Evolutionary conservation across 2,113 vertebrate genomes (phyloP).

Genomic region (Apteryx mantelli): DNA sequence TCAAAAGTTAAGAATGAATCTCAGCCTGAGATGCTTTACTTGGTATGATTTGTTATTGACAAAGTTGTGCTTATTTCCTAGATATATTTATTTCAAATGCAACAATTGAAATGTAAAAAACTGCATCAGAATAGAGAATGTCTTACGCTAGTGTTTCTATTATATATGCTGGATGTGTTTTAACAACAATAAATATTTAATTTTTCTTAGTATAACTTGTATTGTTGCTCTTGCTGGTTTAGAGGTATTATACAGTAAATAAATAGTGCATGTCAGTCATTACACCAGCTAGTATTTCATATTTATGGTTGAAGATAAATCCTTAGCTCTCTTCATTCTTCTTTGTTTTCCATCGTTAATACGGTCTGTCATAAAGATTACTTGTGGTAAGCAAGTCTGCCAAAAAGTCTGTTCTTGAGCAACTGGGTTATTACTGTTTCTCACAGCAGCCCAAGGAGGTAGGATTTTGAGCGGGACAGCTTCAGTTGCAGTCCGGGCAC

Average conservation of each 20-base stretch:
- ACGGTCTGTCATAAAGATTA: not conserved
- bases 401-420: not conserved
- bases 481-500: not conserved
- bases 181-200: not conserved
- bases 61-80: not conserved
- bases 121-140: rapidly evolving
- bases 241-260: not conserved
- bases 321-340: not conserved
- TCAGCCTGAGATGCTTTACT: not conserved
- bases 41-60: not conserved
- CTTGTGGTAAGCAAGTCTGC: not conserved
- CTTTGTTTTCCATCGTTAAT: not conserved
- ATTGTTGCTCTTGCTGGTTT: not conserved
- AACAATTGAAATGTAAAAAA: not conserved
- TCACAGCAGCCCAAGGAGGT: not conserved
- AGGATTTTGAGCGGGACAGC: not conserved
- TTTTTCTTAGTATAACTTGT: not conserved
- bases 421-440: not conserved
- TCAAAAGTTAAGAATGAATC: not conserved
- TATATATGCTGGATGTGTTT: not conserved
- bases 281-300: not conserved
- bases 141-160: not conserved
- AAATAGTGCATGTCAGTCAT: not conserved
- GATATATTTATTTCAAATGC: not conserved
- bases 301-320: not conserved